Evolutionary conservation across 1,140 invertebrate species (phyloP).

Genomic region (Pararge aegeria): DNA sequence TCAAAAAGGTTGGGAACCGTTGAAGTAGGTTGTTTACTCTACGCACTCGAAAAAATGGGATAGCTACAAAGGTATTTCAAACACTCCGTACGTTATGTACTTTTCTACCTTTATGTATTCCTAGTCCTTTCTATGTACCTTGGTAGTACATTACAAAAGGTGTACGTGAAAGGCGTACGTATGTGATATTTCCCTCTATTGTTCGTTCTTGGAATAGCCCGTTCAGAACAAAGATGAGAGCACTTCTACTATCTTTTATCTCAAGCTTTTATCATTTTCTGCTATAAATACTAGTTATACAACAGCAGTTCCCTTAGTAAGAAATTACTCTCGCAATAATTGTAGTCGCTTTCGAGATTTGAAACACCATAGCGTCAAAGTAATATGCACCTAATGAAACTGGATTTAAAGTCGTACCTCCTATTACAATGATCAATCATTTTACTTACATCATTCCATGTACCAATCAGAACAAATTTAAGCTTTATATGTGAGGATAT

Average conservation of each 20-base stretch:
- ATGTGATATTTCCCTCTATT: slow-evolving; percentile 4
- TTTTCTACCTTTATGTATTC: background rate
- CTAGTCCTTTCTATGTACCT: background rate
- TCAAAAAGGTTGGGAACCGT: background rate
- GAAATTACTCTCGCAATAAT: no score
- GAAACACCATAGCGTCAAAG: no score
- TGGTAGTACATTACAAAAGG: no score
- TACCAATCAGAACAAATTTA: no score
- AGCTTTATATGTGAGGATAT: no score
- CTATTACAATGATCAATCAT: no score
- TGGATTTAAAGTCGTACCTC: no score
- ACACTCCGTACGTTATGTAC: background rate
- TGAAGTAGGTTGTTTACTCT: background rate
- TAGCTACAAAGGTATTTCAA: background rate
- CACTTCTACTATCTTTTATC: slow-evolving; percentile 16
- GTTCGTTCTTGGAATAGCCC: background rate
- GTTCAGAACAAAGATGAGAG: slow-evolving; percentile 17
- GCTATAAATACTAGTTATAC: slow-evolving; percentile 2
- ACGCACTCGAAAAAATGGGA: background rate
- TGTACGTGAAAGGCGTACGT: background rate
- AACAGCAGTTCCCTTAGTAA: no score
- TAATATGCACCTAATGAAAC: no score
- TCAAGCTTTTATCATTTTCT: slow-evolving; percentile 9
- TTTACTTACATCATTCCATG: no score
- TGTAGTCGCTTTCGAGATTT: no score